A percentile compares a stretch with the other conserved stretches of the same genome.
phyloP scores from a whole-genome alignment of 92 coral and sea anemone genomes.

The Parazoanthus atlanticus region DNA sequence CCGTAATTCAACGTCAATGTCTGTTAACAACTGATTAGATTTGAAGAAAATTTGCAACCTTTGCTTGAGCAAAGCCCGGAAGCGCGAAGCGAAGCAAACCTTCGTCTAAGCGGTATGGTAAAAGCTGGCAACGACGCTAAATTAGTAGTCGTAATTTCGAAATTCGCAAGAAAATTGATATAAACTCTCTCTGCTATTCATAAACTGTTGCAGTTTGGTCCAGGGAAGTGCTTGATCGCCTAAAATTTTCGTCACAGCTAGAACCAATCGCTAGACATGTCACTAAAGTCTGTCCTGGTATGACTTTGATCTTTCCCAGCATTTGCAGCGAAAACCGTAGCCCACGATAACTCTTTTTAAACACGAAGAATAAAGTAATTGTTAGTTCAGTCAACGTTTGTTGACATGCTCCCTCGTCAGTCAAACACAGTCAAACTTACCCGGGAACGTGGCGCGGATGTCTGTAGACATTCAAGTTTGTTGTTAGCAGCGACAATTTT shows the following conservation, averaged over 20 bases:
- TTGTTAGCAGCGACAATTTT: conserved; percentile 80
- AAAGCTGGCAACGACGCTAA: too few species aligned
- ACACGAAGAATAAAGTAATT: not conserved
- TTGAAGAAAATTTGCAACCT: not conserved
- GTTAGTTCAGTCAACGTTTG: not conserved
- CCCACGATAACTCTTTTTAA: not conserved
- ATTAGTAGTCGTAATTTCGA: too few species aligned
- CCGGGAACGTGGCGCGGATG: conserved; percentile 96
- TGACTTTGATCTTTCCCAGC: not conserved
- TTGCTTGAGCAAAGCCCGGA: too few species aligned
- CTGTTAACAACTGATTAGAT: not conserved
- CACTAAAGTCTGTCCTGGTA: not conserved
- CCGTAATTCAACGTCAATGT: not conserved
- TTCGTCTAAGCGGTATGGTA: too few species aligned
- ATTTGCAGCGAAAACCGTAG: not conserved
- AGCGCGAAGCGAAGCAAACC: too few species aligned
- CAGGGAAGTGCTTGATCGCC: not conserved
- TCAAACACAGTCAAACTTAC: conserved; percentile 56
- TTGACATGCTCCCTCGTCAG: not conserved
- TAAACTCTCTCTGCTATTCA: too few species aligned
- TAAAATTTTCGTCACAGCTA: too few species aligned
- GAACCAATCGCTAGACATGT: too few species aligned
- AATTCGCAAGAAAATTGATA: too few species aligned
- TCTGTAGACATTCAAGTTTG: conserved; percentile 85
- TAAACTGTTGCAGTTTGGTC: too few species aligned